Conservation (phyloP, 2,797 vertebrate species). For the Ataeniobius toweri region DNA sequence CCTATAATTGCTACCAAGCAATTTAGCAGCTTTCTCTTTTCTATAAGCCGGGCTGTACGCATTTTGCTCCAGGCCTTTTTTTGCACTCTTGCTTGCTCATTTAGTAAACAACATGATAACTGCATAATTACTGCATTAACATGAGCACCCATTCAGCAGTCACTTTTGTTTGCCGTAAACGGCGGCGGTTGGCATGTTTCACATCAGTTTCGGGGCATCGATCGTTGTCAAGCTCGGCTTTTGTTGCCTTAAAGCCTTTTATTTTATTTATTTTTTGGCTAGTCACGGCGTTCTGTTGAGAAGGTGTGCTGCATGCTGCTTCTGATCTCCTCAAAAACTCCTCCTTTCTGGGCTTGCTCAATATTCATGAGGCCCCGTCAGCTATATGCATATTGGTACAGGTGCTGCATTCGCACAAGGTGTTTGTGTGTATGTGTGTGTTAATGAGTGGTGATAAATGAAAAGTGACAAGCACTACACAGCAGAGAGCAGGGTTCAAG, state of each 20-base stretch:
- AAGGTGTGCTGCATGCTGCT: conserved; percentile 1
- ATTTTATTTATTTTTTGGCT: not conserved
- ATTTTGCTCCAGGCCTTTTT: conserved; percentile 31
- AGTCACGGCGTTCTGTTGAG: conserved; percentile 6
- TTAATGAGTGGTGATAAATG: conserved; percentile 57
- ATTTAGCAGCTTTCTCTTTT: conserved; percentile 28
- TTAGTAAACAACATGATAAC: conserved; percentile 64
- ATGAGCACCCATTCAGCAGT: conserved; percentile 47
- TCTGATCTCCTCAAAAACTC: conserved; percentile 1
- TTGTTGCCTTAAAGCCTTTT: conserved; percentile 17
- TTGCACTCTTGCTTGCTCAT: conserved; percentile 43
- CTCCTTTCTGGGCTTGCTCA: conserved; percentile 25
- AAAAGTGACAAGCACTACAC: conserved; percentile 41
- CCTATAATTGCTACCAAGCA: conserved; percentile 29
- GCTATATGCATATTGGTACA: conserved; percentile 42
- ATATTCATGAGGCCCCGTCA: conserved; percentile 50
- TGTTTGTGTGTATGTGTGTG: conserved; percentile 37
- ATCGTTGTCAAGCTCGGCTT: conserved; percentile 28
- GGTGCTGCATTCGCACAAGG: conserved; percentile 61
- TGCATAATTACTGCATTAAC: conserved; percentile 66
- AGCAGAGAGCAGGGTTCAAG: conserved; percentile 51
- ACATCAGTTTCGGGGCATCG: conserved; percentile 14
- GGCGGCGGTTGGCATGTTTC: conserved; percentile 34
- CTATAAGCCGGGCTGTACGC: conserved; percentile 22
- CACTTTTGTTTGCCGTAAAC: conserved; percentile 39